These are phyloP conservation scores for Salmo trutta DNA, from an alignment of 2,797 vertebrate species.

Conservation along the genomic window DNA sequence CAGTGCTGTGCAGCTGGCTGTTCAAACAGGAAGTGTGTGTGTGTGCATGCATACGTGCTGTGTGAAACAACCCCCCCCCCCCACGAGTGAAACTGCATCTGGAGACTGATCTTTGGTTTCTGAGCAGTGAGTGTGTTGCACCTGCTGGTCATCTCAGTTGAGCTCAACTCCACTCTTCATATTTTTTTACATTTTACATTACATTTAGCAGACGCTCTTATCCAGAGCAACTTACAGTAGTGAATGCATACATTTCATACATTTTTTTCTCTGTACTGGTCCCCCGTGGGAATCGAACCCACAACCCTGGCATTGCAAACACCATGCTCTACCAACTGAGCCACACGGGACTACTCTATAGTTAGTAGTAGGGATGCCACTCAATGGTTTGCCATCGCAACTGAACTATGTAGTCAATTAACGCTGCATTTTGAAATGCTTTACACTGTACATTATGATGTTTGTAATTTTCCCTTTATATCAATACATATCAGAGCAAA, in stretches of 20 bases:
- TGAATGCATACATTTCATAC: too few relatives aligned
- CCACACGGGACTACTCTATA: too few relatives aligned
- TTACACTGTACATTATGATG: constrained; percentile 2
- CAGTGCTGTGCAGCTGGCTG: constrained; percentile 55
- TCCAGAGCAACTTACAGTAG: too few relatives aligned
- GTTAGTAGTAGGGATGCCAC: constrained; percentile 35
- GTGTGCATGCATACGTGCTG: not conserved
- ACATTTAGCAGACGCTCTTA: too few relatives aligned
- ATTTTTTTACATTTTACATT: too few relatives aligned
- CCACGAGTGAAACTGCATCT: constrained; percentile 53
- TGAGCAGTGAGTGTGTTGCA: constrained; percentile 54
- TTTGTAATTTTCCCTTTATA: not conserved
- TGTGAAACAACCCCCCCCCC: constrained; percentile 60
- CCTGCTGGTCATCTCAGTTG: constrained; percentile 59
- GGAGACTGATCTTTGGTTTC: constrained; percentile 72
- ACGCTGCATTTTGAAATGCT: not conserved
- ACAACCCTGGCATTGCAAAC: too few relatives aligned
- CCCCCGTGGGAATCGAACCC: too few relatives aligned
- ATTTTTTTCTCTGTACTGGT: too few relatives aligned
- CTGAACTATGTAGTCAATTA: constrained; percentile 1
- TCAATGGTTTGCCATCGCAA: not conserved
- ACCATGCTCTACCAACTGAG: too few relatives aligned
- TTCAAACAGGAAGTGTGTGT: constrained; percentile 66
- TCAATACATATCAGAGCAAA: too few relatives aligned
- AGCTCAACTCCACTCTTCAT: constrained; percentile 16